Evolutionary conservation across 2,888 invertebrate species (phyloP).

Genomic region (Drosophila anceps): DNA sequence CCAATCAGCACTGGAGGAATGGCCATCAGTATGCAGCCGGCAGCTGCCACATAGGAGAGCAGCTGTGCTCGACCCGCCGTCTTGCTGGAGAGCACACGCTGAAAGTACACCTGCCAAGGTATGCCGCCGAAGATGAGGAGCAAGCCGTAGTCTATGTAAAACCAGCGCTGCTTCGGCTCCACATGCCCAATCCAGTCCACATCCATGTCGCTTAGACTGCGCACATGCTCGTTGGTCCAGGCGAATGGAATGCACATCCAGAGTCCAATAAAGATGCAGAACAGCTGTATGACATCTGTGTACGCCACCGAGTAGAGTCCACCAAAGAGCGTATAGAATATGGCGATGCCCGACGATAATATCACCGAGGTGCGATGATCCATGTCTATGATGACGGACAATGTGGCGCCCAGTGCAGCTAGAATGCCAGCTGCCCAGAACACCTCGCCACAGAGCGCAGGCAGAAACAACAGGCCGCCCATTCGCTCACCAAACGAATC

Average conservation of each 20-base stretch:
- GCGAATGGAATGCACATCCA: slow-evolving; percentile 99
- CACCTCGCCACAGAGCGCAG: slow-evolving; percentile 98
- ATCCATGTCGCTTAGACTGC: slow-evolving; percentile 92
- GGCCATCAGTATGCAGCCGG: slow-evolving; percentile 98
- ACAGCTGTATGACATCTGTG: slow-evolving; percentile 98
- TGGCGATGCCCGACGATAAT: slow-evolving; percentile 97
- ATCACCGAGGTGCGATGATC: slow-evolving; percentile 97
- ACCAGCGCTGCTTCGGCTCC: slow-evolving; percentile 90
- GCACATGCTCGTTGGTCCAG: slow-evolving; percentile 94
- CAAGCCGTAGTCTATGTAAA: slow-evolving; percentile 94
- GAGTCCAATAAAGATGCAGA: slow-evolving; percentile 98
- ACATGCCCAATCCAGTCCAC: slow-evolving; percentile 96
- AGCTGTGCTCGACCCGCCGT: slow-evolving; percentile 96
- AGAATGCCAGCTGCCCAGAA: slow-evolving; percentile 99
- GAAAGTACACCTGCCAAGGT: slow-evolving; percentile 99
- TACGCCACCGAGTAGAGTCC: slow-evolving; percentile 99
- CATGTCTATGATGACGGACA: slow-evolving; percentile 98
- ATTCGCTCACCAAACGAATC: slow-evolving; percentile 98
- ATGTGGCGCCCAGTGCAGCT: slow-evolving; percentile 97
- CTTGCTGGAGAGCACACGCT: slow-evolving; percentile 98
- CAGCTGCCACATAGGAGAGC: slow-evolving; percentile 97
- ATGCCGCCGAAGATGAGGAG: slow-evolving; percentile 97
- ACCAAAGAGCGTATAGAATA: slow-evolving; percentile 98
- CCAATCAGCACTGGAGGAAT: slow-evolving; percentile 98
- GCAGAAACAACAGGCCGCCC: slow-evolving; percentile 98